Evolutionary conservation across 1,140 invertebrate species (phyloP).

Genomic region (Tetranychus cinnabarinus): DNA sequence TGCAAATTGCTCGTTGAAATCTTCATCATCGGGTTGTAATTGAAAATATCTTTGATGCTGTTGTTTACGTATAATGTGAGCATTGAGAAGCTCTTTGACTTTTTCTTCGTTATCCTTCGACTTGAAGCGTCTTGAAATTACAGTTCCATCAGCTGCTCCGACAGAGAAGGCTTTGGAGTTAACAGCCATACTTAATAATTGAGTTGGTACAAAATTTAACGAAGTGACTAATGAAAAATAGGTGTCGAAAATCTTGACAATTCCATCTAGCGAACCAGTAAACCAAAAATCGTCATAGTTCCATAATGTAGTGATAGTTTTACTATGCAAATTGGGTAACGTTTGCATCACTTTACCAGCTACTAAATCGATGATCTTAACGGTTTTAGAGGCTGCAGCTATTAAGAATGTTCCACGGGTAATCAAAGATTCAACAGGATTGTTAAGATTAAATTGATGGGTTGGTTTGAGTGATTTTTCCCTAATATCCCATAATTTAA

Average conservation of each 20-base stretch:
- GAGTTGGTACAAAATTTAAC: conserved; percentile 5
- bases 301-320: conserved; percentile 68
- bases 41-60: background rate
- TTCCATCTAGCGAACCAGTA: conserved; percentile 65
- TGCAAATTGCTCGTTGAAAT: background rate
- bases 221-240: conserved; percentile 4
- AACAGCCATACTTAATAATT: conserved; percentile 3
- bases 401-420: background rate
- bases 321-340: conserved; percentile 57
- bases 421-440: conserved; percentile 59
- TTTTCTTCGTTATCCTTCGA: background rate
- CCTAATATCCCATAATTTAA: conserved; percentile 69
- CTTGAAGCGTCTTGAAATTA: conserved; percentile 1
- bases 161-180: conserved; percentile 7
- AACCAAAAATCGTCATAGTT: conserved; percentile 54
- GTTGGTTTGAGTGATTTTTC: conserved; percentile 8
- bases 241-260: conserved; percentile 6
- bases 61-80: background rate
- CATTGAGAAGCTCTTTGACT: background rate
- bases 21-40: background rate
- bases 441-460: conserved; percentile 58
- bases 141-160: conserved; percentile 5
- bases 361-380: conserved; percentile 79
- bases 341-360: conserved; percentile 52
- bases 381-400: conserved; percentile 49